Evolutionary conservation across 1,140 invertebrate species (phyloP), one percentile per base, ranked within the genome.

Genomic region (Microvelia longipes): DNA sequence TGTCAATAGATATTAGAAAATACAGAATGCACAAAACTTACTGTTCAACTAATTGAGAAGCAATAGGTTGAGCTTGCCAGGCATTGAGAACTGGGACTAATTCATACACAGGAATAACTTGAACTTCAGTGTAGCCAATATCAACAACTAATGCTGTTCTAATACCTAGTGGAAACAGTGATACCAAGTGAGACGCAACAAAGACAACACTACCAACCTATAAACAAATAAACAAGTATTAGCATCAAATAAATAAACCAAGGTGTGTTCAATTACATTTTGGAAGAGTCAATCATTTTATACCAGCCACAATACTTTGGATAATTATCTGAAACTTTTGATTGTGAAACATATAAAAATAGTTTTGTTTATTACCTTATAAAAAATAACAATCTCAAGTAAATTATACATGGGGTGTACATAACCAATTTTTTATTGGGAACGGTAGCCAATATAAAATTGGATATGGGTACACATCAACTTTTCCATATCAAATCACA

Each of bases 91-190:
- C 81, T 14, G 91, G 89, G 64, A 93, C 86, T n/a, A 91, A 90
- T 79, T 91, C 87, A 78, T 87, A 92, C 64, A 96, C 84, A 15
- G 93, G 93, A 75, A 95, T 86, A 11, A 92, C 80, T 63, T 86
- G 83, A 19, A 90, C 86, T 81, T 96, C 93, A 69, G 84, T 83
- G 76, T 91, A 91, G n/a, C 93, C 93, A 26, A 93, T 83, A 80
- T 96, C 93, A 19, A 96, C 77, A 1, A 96, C 90, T 14, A 96
- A 78, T 29, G 86, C 92, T 14, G 90, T 90, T 69, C 85, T 85
- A 11, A 87, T 81, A 24, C 89, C 92, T 65, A 95, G 81, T 1
- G 90, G 89, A 65, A 88, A 86, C 0, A 93, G 80, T 2, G 88
- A 82, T n/a, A 91, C 86, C 28, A 95, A 80, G 80, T 94, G 93